Conservation (phyloP, 2,888 invertebrate species). For the Drosophila antonietae region DNA sequence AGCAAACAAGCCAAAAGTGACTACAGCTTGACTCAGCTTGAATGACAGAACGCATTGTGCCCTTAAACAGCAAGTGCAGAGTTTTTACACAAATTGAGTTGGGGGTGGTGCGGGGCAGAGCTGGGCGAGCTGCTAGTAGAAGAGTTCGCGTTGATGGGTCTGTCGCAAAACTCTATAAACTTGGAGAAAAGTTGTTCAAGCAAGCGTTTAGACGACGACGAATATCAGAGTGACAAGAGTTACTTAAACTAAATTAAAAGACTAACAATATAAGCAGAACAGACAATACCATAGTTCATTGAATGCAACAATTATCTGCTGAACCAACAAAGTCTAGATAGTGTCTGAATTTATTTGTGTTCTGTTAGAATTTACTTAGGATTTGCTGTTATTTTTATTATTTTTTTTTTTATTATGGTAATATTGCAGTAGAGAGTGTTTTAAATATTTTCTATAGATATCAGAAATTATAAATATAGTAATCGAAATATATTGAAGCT, state of each 20-base stretch:
- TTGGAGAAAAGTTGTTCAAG: conserved; percentile 22
- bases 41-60: conserved; percentile 35
- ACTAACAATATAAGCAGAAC: neutral
- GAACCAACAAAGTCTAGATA: neutral
- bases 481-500: no score
- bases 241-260: conserved; percentile 23
- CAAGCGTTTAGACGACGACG: conserved; percentile 6
- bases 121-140: neutral
- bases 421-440: neutral
- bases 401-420: no score
- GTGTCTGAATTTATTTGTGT: neutral
- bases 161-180: conserved; percentile 28
- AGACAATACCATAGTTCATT: neutral
- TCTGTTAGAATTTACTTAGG: no score
- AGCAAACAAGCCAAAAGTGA: conserved; percentile 64
- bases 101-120: neutral
- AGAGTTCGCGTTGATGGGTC: conserved; percentile 23
- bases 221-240: conserved; percentile 10
- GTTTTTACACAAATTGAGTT: conserved; percentile 29
- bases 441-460: neutral
- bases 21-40: conserved; percentile 45
- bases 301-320: neutral
- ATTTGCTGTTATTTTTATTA: neutral
- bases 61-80: conserved; percentile 12
- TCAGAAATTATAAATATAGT: no score